Evolutionary conservation across 2,888 invertebrate species (phyloP).

Genomic region (Patella ulyssiponensis): DNA sequence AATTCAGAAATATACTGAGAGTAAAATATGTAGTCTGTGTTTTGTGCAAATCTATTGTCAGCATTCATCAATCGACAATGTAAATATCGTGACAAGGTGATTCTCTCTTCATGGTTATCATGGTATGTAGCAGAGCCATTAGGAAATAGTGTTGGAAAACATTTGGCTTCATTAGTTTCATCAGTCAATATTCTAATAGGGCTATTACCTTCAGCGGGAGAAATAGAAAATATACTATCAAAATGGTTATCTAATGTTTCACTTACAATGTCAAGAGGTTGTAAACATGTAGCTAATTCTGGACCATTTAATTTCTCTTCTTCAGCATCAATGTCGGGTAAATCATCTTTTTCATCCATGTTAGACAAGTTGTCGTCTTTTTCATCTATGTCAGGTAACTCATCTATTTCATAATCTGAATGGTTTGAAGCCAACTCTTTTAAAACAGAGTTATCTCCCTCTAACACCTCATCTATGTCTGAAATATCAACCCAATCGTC

Average conservation of each 20-base stretch:
- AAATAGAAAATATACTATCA: slow-evolving; percentile 29
- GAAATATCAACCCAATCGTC: not conserved
- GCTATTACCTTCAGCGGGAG: slow-evolving; percentile 33
- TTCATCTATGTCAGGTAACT: not conserved
- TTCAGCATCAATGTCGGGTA: not conserved
- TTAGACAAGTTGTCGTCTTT: not conserved
- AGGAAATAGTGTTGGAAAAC: slow-evolving; percentile 33
- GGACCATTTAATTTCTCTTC: not conserved
- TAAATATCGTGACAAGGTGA: slow-evolving; percentile 25
- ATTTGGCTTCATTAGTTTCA: slow-evolving; percentile 23
- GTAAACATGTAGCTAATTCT: slow-evolving; percentile 30
- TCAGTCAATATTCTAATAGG: slow-evolving; percentile 26
- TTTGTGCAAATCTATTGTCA: slow-evolving; percentile 27
- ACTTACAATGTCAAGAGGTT: slow-evolving; percentile 32
- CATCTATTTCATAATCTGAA: not conserved
- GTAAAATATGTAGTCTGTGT: slow-evolving; percentile 28
- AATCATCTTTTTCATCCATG: not conserved
- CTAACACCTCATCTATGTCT: not conserved
- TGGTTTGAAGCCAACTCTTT: not conserved
- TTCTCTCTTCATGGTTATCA: slow-evolving; percentile 13
- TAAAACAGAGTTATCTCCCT: not conserved
- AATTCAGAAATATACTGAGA: slow-evolving; percentile 33
- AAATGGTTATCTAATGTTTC: slow-evolving; percentile 25
- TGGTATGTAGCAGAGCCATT: slow-evolving; percentile 18
- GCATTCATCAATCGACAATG: slow-evolving; percentile 22